phyloP scores from a whole-genome alignment of 2,888 invertebrate species.

The Aspidiotus destructor region DNA sequence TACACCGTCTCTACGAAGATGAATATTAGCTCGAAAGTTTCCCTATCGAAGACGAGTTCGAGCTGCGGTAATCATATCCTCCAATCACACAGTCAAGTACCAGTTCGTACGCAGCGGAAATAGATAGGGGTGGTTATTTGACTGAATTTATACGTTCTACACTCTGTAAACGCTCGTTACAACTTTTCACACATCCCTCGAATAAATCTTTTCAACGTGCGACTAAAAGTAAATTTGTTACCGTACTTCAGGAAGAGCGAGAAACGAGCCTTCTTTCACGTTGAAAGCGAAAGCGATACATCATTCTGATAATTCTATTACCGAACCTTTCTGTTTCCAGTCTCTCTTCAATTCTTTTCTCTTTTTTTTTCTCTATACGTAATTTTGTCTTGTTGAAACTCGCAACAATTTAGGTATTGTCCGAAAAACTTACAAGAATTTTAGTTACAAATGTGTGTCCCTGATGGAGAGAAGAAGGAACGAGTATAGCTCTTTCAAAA shows the following conservation, averaged over 20 bases:
- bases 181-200: slow-evolving; percentile 19
- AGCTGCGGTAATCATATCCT: slow-evolving; percentile 19
- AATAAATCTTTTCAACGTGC: slow-evolving; percentile 19
- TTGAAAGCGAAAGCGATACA: neutral
- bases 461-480: no score
- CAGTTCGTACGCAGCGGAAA: slow-evolving; percentile 13
- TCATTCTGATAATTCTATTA: neutral
- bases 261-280: slow-evolving; percentile 10
- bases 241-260: slow-evolving; percentile 10
- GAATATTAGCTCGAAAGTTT: neutral
- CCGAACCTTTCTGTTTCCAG: no score
- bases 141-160: slow-evolving; percentile 4
- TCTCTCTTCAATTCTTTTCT: no score
- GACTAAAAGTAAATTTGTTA: slow-evolving; percentile 17
- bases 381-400: no score
- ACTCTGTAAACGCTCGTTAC: slow-evolving; percentile 8
- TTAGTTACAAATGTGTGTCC: no score
- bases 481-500: no score
- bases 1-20: neutral
- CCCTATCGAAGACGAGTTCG: neutral
- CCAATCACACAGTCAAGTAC: slow-evolving; percentile 17
- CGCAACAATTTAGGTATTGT: no score
- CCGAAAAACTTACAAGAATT: no score
- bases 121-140: slow-evolving; percentile 3
- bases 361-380: no score